phyloP scores from a whole-genome alignment of 2,888 invertebrate species.

The Noctuana brunneofusca region DNA sequence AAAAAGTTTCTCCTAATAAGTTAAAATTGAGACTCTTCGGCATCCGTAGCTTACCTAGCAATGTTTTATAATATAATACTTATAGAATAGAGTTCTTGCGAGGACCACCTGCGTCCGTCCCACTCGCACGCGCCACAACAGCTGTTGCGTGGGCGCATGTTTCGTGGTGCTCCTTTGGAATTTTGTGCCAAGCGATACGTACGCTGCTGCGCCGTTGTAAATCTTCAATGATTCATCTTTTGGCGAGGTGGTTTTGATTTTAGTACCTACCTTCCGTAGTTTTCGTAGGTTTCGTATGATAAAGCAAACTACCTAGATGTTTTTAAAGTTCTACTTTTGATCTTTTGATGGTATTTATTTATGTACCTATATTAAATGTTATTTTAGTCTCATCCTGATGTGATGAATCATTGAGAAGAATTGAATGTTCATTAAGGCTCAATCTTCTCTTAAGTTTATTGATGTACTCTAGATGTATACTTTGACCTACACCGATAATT shows the following conservation, averaged over 20 bases:
- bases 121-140: conserved; percentile 72
- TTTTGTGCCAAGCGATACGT: conserved; percentile 35
- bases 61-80: conserved; percentile 43
- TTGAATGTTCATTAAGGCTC: too few relatives aligned
- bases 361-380: too few relatives aligned
- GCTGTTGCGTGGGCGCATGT: conserved; percentile 53
- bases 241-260: conserved; percentile 3
- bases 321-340: neutral
- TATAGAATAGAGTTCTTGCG: conserved; percentile 48
- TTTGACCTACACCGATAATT: neutral
- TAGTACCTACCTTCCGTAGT: neutral
- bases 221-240: conserved; percentile 34
- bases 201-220: conserved; percentile 20
- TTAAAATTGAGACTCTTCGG: conserved; percentile 8
- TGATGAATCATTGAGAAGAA: too few relatives aligned
- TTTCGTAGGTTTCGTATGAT: neutral
- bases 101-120: conserved; percentile 76
- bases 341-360: neutral
- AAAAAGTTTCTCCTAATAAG: neutral
- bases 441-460: too few relatives aligned
- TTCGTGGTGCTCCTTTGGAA: conserved; percentile 42
- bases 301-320: neutral
- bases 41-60: conserved; percentile 14
- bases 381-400: too few relatives aligned
- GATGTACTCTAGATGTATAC: too few relatives aligned